phyloP scores from a whole-genome alignment of 2,797 vertebrate species.

The Setipinna tenuifilis region DNA sequence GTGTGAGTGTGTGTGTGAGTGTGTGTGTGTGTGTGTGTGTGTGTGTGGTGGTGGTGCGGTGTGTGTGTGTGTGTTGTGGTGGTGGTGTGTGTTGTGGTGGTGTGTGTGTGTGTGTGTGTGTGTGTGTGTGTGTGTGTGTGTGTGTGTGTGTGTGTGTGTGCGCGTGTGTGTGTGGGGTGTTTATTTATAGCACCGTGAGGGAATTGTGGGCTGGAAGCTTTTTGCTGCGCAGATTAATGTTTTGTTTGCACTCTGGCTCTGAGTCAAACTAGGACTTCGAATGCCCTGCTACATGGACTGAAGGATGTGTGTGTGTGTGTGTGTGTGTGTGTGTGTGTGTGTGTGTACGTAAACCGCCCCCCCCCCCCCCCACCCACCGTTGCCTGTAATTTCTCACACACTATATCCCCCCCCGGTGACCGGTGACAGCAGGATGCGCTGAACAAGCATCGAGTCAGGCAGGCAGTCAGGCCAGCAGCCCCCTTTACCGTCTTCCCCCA shows the following conservation, averaged over 20 bases:
- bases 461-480: not conserved
- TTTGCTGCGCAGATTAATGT: constrained; percentile 70
- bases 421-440: not conserved
- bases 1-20: no score
- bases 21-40: no score
- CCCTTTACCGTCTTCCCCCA: not conserved
- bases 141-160: no score
- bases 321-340: not conserved
- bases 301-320: no score
- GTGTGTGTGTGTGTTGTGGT: no score
- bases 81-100: no score
- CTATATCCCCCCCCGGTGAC: not conserved
- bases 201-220: constrained; percentile 41
- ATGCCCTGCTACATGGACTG: constrained; percentile 7
- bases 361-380: not conserved
- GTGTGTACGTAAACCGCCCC: not conserved
- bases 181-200: constrained; percentile 69
- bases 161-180: no score
- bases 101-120: no score
- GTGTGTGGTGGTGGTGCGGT: no score
- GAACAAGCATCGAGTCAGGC: not conserved
- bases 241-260: constrained; percentile 59
- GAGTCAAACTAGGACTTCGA: constrained; percentile 62
- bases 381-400: not conserved
- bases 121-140: no score